Conservation (phyloP, 2,113 vertebrate genomes). For the Callorhinus ursinus region DNA sequence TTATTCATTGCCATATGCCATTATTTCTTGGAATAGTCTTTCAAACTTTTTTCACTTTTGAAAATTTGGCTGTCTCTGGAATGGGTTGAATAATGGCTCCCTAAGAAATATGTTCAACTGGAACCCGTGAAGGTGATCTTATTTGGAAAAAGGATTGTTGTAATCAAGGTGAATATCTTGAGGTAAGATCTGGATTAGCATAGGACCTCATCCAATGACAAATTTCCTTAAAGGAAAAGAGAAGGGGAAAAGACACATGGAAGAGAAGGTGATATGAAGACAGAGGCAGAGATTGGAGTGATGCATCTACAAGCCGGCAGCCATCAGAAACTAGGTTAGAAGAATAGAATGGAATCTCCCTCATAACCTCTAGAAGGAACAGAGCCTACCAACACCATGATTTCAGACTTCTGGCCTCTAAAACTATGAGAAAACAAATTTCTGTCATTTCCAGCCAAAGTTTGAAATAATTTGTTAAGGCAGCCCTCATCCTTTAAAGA, state of each 20-base stretch:
- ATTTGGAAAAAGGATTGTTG: background rate
- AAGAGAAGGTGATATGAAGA: background rate
- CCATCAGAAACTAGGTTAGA: background rate
- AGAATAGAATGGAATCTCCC: background rate
- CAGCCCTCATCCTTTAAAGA: background rate
- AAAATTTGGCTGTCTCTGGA: background rate
- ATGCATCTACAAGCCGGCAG: background rate
- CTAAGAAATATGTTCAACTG: background rate
- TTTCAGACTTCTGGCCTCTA: background rate
- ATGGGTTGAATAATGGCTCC: background rate
- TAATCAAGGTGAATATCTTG: background rate
- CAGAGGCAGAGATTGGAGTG: background rate
- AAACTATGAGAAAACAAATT: background rate
- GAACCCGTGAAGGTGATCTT: background rate
- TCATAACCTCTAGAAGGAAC: background rate
- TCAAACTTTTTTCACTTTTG: background rate
- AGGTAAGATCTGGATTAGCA: background rate
- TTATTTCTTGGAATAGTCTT: background rate
- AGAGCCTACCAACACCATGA: background rate
- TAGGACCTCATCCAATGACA: background rate
- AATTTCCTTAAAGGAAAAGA: background rate
- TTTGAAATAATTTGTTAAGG: background rate
- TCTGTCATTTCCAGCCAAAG: background rate
- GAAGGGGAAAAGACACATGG: background rate
- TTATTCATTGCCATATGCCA: background rate